A percentile compares a stretch with the other conserved stretches of the same genome.
phyloP scores from a whole-genome alignment of 2,888 invertebrate species.

The Lycia hirtaria region DNA sequence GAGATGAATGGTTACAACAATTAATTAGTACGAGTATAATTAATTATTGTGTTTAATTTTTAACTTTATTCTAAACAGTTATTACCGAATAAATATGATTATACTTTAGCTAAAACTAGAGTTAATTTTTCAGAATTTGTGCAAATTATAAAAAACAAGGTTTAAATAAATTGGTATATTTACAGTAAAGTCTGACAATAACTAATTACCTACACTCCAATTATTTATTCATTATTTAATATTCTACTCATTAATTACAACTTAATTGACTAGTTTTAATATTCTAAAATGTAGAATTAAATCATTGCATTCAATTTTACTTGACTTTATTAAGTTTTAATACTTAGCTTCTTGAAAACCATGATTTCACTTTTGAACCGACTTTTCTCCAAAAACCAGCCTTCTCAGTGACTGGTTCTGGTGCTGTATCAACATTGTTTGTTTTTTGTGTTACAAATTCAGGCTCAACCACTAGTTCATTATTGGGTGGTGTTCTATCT shows the following conservation, averaged over 20 bases:
- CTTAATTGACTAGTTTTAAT: slow-evolving; percentile 21
- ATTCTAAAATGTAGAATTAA: not conserved
- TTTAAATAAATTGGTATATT: too few relatives aligned
- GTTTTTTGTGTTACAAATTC: slow-evolving; percentile 37
- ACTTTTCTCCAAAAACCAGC: slow-evolving; percentile 85
- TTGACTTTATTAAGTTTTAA: not conserved
- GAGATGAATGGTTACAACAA: too few relatives aligned
- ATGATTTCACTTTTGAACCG: slow-evolving; percentile 81
- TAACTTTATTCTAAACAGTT: too few relatives aligned
- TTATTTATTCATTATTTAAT: not conserved
- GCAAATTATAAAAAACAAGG: too few relatives aligned
- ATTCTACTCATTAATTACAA: slow-evolving; percentile 5
- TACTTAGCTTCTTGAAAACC: slow-evolving; percentile 66
- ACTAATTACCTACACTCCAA: not conserved
- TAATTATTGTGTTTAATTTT: too few relatives aligned
- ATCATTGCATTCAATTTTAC: not conserved
- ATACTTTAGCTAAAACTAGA: too few relatives aligned
- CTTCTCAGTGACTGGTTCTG: slow-evolving; percentile 60
- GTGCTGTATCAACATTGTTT: slow-evolving; percentile 43
- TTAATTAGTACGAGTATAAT: too few relatives aligned
- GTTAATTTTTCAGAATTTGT: too few relatives aligned
- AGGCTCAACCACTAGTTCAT: slow-evolving; percentile 31
- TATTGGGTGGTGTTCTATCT: not conserved
- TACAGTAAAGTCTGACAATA: too few relatives aligned
- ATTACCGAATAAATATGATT: too few relatives aligned